phyloP scores from a whole-genome alignment of 2,797 vertebrate species.

The Etheostoma perlongum region DNA sequence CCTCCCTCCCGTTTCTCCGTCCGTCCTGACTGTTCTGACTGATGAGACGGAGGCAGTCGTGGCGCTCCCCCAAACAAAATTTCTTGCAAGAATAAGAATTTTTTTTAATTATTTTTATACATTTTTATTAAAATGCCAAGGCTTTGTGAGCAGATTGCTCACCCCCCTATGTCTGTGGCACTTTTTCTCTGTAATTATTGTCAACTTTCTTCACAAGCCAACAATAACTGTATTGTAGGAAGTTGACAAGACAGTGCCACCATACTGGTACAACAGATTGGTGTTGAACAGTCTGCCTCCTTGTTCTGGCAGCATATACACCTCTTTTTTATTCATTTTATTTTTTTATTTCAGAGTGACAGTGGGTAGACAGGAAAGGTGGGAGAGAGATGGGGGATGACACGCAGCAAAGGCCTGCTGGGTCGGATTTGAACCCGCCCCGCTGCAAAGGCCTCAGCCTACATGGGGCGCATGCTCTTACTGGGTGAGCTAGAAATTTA shows the following conservation, averaged over 20 bases:
- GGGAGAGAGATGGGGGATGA: no score
- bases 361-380: no score
- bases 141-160: conserved; percentile 59
- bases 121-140: conserved; percentile 71
- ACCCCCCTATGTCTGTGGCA: conserved; percentile 42
- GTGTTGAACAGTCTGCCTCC: conserved; percentile 31
- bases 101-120: background rate
- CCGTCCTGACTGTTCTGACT: conserved; percentile 1
- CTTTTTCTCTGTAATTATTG: conserved; percentile 64
- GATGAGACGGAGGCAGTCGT: background rate
- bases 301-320: conserved; percentile 17
- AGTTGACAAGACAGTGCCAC: conserved; percentile 58
- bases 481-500: conserved; percentile 9
- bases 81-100: conserved; percentile 15
- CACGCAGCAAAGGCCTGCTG: no score
- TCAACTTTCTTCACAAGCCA: conserved; percentile 60
- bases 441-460: no score
- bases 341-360: no score
- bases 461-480: no score
- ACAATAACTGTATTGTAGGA: conserved; percentile 66
- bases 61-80: conserved; percentile 41
- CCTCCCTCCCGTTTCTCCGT: background rate
- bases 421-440: no score
- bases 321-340: no score
- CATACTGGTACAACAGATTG: conserved; percentile 31